phyloP scores from a whole-genome alignment of 2,888 invertebrate species.

The Pasiphila rectangulata region DNA sequence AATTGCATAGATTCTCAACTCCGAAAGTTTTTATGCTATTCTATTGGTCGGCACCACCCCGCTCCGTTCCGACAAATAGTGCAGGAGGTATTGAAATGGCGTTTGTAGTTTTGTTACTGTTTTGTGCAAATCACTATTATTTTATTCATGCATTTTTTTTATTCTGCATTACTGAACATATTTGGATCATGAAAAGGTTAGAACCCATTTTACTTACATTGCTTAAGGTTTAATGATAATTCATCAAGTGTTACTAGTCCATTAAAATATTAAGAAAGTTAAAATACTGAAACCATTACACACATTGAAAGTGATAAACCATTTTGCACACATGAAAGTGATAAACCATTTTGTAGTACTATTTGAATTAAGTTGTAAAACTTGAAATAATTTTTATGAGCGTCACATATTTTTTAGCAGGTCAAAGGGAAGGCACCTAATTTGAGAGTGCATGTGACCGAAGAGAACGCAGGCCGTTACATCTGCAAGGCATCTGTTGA shows the following conservation, averaged over 20 bases:
- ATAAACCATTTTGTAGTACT: not conserved
- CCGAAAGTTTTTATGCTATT: no score
- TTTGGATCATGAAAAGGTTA: not conserved
- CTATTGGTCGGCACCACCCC: no score
- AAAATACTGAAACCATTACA: no score
- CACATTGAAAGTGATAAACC: no score
- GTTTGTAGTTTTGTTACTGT: not conserved
- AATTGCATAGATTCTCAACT: no score
- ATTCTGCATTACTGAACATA: not conserved
- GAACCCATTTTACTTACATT: not conserved
- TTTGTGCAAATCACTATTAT: not conserved
- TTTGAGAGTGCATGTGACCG: constrained; percentile 87
- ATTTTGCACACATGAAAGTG: no score
- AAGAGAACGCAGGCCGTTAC: constrained; percentile 91
- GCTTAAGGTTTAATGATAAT: no score
- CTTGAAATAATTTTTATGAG: constrained; percentile 50
- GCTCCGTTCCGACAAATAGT: no score
- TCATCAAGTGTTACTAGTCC: no score
- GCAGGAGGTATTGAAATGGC: no score
- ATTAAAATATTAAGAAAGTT: no score
- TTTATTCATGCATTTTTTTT: not conserved
- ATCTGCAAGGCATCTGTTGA: constrained; percentile 93
- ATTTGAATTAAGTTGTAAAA: not conserved
- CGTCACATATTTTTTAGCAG: constrained; percentile 88
- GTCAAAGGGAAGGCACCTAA: constrained; percentile 90